phyloP scores from a whole-genome alignment of 2,113 vertebrate genomes.

The Channa maculata region DNA sequence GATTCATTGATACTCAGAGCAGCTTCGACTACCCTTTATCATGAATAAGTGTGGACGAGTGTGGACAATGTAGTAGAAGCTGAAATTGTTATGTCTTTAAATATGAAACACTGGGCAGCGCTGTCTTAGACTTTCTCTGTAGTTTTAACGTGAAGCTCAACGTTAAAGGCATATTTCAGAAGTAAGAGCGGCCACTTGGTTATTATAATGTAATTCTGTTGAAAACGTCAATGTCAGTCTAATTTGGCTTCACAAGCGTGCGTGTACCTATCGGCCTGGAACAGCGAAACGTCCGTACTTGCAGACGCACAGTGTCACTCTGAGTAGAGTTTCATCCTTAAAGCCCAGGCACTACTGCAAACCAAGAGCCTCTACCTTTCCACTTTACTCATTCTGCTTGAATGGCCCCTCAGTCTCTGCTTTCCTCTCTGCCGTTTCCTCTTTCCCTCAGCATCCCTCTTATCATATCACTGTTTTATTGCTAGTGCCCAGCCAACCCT shows the following conservation, averaged over 20 bases:
- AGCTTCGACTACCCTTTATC: neutral
- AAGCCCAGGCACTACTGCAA: neutral
- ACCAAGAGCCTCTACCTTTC: neutral
- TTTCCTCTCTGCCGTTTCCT: neutral
- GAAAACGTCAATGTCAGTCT: no score
- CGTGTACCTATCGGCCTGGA: no score
- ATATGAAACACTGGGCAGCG: neutral
- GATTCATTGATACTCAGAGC: neutral
- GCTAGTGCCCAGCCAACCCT: no score
- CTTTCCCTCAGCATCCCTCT: neutral
- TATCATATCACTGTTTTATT: neutral
- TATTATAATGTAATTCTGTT: no score
- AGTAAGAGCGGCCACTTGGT: no score
- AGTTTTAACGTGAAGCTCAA: no score
- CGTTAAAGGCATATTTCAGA: no score
- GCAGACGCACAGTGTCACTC: no score
- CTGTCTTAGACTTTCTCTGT: no score
- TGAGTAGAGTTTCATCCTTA: neutral
- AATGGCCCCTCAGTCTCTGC: neutral
- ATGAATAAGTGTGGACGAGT: neutral
- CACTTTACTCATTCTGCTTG: constrained; percentile 6
- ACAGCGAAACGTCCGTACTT: no score
- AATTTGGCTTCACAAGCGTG: no score
- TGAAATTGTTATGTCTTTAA: neutral
- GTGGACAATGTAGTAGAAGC: no score